These are phyloP conservation scores for Lemur catta DNA, from an alignment of 2,797 vertebrate genomes.

Conservation along the genomic window DNA sequence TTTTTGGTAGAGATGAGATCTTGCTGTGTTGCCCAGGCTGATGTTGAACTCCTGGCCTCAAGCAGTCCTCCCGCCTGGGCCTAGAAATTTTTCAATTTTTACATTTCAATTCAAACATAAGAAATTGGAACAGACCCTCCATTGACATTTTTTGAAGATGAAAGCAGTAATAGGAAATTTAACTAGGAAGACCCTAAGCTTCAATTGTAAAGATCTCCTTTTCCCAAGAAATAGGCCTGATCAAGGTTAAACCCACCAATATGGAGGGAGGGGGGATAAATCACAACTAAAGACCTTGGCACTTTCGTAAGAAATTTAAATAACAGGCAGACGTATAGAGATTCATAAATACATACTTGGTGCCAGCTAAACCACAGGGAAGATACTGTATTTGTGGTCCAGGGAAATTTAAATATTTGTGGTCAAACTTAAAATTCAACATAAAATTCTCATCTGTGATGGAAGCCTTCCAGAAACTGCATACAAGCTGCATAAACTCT, in stretches of 20 bases:
- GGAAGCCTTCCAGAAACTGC: constrained; percentile 82
- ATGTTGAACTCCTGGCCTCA: background rate
- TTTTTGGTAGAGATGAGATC: background rate
- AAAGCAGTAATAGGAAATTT: constrained; percentile 58
- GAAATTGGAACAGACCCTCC: constrained; percentile 47
- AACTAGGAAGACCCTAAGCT: constrained; percentile 58
- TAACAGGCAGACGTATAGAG: constrained; percentile 84
- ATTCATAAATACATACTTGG: constrained; percentile 79
- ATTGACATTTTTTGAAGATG: constrained; percentile 74
- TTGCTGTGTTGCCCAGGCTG: background rate
- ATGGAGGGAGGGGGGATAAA: constrained; percentile 14
- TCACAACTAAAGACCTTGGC: constrained; percentile 76
- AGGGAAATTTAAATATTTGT: constrained; percentile 87
- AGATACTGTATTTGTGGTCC: constrained; percentile 85
- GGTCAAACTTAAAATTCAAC: constrained; percentile 86
- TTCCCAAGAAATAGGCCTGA: constrained; percentile 53
- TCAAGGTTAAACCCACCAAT: background rate
- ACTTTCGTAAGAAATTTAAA: constrained; percentile 82
- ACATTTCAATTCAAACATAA: constrained; percentile 74
- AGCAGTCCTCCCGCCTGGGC: background rate
- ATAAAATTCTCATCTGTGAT: constrained; percentile 84
- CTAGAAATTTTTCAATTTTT: constrained; percentile 51
- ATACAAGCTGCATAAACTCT: constrained; percentile 78
- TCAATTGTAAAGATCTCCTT: constrained; percentile 58
- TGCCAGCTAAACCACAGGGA: constrained; percentile 85